These are phyloP conservation scores for Vanessa tameamea DNA, from an alignment of 1,140 invertebrate genomes.

Conservation along the genomic window DNA sequence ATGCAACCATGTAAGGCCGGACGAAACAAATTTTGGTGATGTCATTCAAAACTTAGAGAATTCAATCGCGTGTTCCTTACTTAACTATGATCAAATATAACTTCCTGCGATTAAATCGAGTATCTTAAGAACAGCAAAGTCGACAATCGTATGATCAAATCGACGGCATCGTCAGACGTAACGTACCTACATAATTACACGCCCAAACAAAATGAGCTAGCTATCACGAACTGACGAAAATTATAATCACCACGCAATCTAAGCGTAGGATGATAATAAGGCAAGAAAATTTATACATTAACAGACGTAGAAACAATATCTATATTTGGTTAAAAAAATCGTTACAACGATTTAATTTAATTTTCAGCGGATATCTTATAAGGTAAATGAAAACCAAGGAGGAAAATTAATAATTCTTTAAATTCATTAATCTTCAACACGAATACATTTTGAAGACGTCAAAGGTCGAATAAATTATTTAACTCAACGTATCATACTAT, in stretches of 20 bases:
- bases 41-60: slow-evolving; percentile 51
- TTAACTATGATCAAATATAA: slow-evolving; percentile 21
- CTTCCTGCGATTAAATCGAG: slow-evolving; percentile 24
- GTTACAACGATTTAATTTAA: background rate
- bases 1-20: slow-evolving; percentile 66
- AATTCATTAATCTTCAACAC: slow-evolving; percentile 39
- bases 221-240: slow-evolving; percentile 67
- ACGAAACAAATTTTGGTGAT: slow-evolving; percentile 66
- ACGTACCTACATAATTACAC: slow-evolving; percentile 60
- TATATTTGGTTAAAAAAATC: slow-evolving; percentile 12
- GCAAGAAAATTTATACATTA: slow-evolving; percentile 49
- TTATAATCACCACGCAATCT: slow-evolving; percentile 64
- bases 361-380: background rate
- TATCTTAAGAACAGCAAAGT: slow-evolving; percentile 28
- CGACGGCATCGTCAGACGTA: slow-evolving; percentile 25
- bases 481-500: slow-evolving; percentile 40
- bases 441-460: slow-evolving; percentile 40
- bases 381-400: slow-evolving; percentile 13
- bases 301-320: slow-evolving; percentile 17
- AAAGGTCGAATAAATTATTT: slow-evolving; percentile 49
- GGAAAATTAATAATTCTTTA: slow-evolving; percentile 15
- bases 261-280: slow-evolving; percentile 63
- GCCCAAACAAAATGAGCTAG: slow-evolving; percentile 58
- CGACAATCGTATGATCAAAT: slow-evolving; percentile 35
- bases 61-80: slow-evolving; percentile 35